phyloP scores from a whole-genome alignment of 2,888 invertebrate genomes.

The Ormyrus labotus region DNA sequence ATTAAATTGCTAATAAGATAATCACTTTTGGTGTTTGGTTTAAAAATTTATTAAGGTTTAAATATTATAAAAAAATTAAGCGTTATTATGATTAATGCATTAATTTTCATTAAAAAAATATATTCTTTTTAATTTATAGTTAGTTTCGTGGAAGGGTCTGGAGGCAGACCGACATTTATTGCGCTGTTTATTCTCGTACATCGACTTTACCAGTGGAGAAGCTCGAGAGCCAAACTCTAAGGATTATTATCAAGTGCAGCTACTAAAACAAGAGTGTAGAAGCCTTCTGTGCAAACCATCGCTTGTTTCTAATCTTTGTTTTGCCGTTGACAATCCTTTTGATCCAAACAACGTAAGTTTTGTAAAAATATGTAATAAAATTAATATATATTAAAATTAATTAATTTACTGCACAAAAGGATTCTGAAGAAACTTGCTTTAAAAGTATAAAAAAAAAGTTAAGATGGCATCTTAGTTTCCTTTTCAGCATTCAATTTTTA shows the following conservation, averaged over 20 bases:
- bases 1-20: too few species aligned
- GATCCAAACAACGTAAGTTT: conserved; percentile 81
- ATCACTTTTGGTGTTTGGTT: too few species aligned
- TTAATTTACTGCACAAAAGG: not conserved
- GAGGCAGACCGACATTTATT: conserved; percentile 98
- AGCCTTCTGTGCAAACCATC: conserved; percentile 90
- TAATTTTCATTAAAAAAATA: not conserved
- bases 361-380: conserved; percentile 26
- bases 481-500: too few species aligned
- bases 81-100: not conserved
- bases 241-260: conserved; percentile 81
- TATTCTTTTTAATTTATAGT: conserved; percentile 78
- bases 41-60: too few species aligned
- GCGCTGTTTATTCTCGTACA: conserved; percentile 93
- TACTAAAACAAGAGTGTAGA: conserved; percentile 87
- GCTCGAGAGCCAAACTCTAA: conserved; percentile 78
- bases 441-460: conserved; percentile 1
- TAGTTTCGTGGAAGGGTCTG: conserved; percentile 93
- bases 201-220: conserved; percentile 86
- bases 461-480: too few species aligned
- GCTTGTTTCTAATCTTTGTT: conserved; percentile 91
- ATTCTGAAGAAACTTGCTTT: not conserved
- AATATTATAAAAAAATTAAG: not conserved
- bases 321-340: conserved; percentile 89
- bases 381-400: not conserved